These are phyloP conservation scores for Eudemis profundana DNA, from an alignment of 2,888 invertebrate genomes.

Conservation along the genomic window DNA sequence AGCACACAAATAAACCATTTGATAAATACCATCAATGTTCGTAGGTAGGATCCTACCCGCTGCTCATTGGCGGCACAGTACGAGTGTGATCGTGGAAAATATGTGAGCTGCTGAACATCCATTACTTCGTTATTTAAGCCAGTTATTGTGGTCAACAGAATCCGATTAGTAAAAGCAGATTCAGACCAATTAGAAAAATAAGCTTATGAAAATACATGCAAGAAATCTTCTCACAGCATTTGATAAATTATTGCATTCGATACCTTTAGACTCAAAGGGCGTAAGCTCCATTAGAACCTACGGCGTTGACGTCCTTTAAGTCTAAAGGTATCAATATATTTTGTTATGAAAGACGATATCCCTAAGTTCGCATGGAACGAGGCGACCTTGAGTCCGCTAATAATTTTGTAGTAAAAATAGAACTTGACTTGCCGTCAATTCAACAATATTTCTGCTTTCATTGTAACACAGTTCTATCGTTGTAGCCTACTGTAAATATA, in stretches of 20 bases:
- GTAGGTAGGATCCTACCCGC: slow-evolving; percentile 79
- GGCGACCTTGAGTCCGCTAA: slow-evolving; percentile 72
- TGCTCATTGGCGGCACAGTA: slow-evolving; percentile 81
- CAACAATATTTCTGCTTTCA: slow-evolving; percentile 54
- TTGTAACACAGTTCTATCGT: slow-evolving; percentile 8
- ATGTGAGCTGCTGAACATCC: slow-evolving; percentile 68
- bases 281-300: no score
- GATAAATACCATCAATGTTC: slow-evolving; percentile 82
- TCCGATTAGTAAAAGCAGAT: slow-evolving; percentile 22
- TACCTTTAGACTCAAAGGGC: no score
- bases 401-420: slow-evolving; percentile 68
- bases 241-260: not conserved
- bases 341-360: slow-evolving; percentile 64
- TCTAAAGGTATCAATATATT: no score
- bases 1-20: slow-evolving; percentile 47
- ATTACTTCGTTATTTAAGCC: slow-evolving; percentile 49
- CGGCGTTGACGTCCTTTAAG: no score
- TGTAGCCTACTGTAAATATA: slow-evolving; percentile 20
- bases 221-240: slow-evolving; percentile 1
- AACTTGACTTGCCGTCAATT: slow-evolving; percentile 51
- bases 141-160: slow-evolving; percentile 36
- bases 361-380: slow-evolving; percentile 46
- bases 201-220: slow-evolving; percentile 2
- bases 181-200: not conserved
- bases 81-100: slow-evolving; percentile 80